phyloP scores from a whole-genome alignment of 2,888 invertebrate genomes.

The Oasisia sp. region DNA sequence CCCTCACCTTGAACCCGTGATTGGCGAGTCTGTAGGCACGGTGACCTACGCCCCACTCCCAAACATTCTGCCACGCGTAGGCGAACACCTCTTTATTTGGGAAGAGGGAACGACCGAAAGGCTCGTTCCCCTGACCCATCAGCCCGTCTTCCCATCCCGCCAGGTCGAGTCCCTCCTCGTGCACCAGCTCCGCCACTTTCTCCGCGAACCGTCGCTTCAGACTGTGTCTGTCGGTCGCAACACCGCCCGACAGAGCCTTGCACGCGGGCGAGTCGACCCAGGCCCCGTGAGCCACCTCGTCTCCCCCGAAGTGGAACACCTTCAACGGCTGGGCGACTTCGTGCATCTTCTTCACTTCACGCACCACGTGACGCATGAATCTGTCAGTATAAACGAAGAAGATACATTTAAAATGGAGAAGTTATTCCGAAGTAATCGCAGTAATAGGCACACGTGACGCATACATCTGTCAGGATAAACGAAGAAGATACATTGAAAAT shows the following conservation, averaged over 20 bases:
- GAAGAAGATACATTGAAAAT: too few species aligned
- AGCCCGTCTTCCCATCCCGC: conserved; percentile 51
- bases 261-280: conserved; percentile 52
- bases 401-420: too few species aligned
- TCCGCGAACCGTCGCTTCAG: conserved; percentile 48
- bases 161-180: conserved; percentile 31
- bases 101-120: conserved; percentile 32
- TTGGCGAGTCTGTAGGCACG: conserved; percentile 56
- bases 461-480: too few species aligned
- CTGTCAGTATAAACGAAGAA: conserved; percentile 38
- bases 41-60: conserved; percentile 47
- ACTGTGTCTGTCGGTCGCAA: conserved; percentile 27
- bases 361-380: conserved; percentile 57
- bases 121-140: conserved; percentile 22
- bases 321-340: conserved; percentile 45
- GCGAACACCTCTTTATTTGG: not conserved
- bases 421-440: too few species aligned
- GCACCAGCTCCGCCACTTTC: conserved; percentile 33
- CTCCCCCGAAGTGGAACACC: conserved; percentile 59
- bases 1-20: conserved; percentile 53
- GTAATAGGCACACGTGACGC: too few species aligned
- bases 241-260: conserved; percentile 39
- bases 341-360: conserved; percentile 39
- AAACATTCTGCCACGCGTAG: conserved; percentile 53
- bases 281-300: conserved; percentile 56